Conservation (phyloP, 1,140 invertebrate species). For the Acromyrmex echinatior region DNA sequence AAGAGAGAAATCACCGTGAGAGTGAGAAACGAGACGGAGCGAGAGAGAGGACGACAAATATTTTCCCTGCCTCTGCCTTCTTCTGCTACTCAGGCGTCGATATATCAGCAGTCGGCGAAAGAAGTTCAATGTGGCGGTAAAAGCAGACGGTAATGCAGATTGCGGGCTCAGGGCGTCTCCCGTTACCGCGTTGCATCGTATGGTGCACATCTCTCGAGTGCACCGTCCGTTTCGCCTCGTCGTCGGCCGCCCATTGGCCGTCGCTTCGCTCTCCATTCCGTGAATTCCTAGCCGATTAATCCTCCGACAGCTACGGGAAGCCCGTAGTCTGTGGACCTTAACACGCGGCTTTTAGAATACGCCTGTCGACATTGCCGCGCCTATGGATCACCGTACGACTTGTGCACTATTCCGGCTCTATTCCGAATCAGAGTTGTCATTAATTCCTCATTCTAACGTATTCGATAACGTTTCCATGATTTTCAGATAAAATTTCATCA, state of each 20-base stretch:
- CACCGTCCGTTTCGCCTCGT: conserved; percentile 15
- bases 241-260: conserved; percentile 23
- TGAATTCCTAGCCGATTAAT: conserved; percentile 46
- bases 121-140: conserved; percentile 70
- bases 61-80: conserved; percentile 42
- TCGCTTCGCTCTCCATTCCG: conserved; percentile 26
- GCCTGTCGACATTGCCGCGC: no score
- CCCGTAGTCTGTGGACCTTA: not conserved
- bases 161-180: conserved; percentile 70
- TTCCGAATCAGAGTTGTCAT: not conserved
- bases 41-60: conserved; percentile 44
- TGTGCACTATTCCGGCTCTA: not conserved
- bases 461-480: no score
- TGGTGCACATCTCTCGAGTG: conserved; percentile 51
- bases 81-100: conserved; percentile 61
- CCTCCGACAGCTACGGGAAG: not conserved
- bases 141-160: conserved; percentile 82
- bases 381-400: not conserved
- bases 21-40: conserved; percentile 19
- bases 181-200: conserved; percentile 71
- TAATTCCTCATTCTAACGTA: no score
- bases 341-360: not conserved
- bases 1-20: not conserved
- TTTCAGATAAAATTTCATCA: no score
- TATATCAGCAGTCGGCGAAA: conserved; percentile 76